A percentile compares a stretch with the other conserved stretches of the same genome.
These are phyloP conservation scores for Drosophila ezoana DNA, from an alignment of 2,888 invertebrate species.

Conservation along the genomic window DNA sequence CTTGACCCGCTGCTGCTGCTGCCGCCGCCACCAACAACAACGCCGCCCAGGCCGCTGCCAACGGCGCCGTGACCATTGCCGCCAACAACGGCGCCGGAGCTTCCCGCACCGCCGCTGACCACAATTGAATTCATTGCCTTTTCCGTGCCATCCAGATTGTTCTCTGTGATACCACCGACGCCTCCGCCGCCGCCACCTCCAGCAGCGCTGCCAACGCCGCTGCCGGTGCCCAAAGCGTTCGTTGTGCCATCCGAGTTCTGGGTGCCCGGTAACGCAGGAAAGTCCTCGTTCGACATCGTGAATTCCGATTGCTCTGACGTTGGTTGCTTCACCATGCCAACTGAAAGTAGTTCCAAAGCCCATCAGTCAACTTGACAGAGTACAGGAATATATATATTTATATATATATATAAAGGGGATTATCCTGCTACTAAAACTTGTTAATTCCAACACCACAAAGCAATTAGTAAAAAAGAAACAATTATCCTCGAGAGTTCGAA, in stretches of 20 bases:
- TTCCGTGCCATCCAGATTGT: conserved; percentile 84
- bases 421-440: not conserved
- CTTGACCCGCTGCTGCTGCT: conserved; percentile 53
- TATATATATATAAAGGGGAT: not conserved
- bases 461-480: not conserved
- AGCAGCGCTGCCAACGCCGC: conserved; percentile 46
- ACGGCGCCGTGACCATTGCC: conserved; percentile 75
- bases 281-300: conserved; percentile 99
- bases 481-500: no score
- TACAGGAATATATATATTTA: not conserved
- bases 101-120: conserved; percentile 77
- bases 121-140: conserved; percentile 84
- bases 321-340: conserved; percentile 98
- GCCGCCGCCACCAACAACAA: conserved; percentile 54
- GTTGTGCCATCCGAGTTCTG: conserved; percentile 88
- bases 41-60: conserved; percentile 68
- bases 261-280: conserved; percentile 99
- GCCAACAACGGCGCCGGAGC: conserved; percentile 66
- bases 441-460: conserved; percentile 27
- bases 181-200: conserved; percentile 39
- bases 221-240: conserved; percentile 76
- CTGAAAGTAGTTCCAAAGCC: conserved; percentile 85
- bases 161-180: conserved; percentile 75
- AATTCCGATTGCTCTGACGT: conserved; percentile 96
- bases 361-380: conserved; percentile 8